phyloP scores from a whole-genome alignment of 2,888 invertebrate species.

The Drosophila affinis region DNA sequence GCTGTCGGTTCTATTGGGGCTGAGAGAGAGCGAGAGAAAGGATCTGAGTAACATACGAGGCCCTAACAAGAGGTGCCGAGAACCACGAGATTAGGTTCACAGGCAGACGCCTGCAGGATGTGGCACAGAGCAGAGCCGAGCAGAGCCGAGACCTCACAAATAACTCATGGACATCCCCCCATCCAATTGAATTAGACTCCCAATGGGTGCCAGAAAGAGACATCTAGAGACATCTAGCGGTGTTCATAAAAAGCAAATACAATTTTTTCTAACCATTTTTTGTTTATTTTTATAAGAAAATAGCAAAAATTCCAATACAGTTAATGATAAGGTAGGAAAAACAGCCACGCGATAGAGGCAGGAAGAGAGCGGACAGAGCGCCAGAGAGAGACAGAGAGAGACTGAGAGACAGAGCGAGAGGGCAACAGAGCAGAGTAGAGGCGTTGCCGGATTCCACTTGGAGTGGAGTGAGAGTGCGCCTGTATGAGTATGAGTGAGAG shows the following conservation, averaged over 20 bases:
- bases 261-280: constrained; percentile 33
- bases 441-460: constrained; percentile 47
- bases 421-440: constrained; percentile 12
- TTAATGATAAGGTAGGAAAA: constrained; percentile 69
- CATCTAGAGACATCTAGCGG: constrained; percentile 78
- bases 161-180: constrained; percentile 30
- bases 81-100: constrained; percentile 81
- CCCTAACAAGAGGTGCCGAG: constrained; percentile 77
- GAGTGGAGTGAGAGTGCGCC: constrained; percentile 47
- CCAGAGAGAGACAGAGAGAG: constrained; percentile 39
- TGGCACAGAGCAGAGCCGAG: constrained; percentile 5
- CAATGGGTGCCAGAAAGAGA: constrained; percentile 76
- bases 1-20: neutral
- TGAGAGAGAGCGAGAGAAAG: neutral
- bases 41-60: constrained; percentile 66
- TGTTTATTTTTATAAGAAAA: constrained; percentile 18
- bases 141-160: constrained; percentile 15
- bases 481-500: constrained; percentile 50
- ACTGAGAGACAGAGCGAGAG: constrained; percentile 35
- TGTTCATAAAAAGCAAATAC: constrained; percentile 71
- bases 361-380: constrained; percentile 6
- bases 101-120: constrained; percentile 49
- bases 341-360: constrained; percentile 6
- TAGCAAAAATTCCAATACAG: constrained; percentile 70
- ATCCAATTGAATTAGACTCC: constrained; percentile 73